A percentile compares a stretch with the other conserved stretches of the same genome.
These are phyloP conservation scores for Catharus minimus DNA, from an alignment of 2,113 vertebrate genomes.

Conservation along the genomic window DNA sequence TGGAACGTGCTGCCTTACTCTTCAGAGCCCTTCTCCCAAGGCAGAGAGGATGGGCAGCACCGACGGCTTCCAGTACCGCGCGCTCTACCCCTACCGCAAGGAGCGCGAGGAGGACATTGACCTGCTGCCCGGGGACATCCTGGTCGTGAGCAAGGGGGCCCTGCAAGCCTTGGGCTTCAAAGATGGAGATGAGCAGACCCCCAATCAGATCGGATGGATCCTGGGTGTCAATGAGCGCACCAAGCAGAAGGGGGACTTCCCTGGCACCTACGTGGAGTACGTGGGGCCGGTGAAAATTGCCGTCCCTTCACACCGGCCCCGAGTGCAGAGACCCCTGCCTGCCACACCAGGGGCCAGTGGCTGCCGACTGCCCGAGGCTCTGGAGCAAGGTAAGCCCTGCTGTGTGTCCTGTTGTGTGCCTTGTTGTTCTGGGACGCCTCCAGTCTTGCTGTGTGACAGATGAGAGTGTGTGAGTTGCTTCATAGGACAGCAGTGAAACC, in stretches of 20 bases:
- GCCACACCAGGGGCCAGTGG: conserved; percentile 78
- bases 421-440: rapidly evolving
- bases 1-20: neutral
- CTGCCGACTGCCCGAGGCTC: conserved; percentile 3
- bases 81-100: conserved; percentile 85
- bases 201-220: conserved; percentile 88
- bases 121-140: conserved; percentile 84
- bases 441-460: rapidly evolving
- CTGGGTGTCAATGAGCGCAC: conserved; percentile 90
- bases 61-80: conserved; percentile 90
- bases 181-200: conserved; percentile 84
- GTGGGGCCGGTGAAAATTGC: conserved; percentile 84
- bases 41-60: conserved; percentile 69
- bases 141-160: conserved; percentile 88
- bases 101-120: conserved; percentile 93
- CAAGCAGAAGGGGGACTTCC: conserved; percentile 91
- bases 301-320: conserved; percentile 79
- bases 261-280: conserved; percentile 91
- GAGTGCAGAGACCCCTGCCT: conserved; percentile 86
- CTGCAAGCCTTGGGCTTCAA: conserved; percentile 84
- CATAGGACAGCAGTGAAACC: neutral
- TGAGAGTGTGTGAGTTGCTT: neutral
- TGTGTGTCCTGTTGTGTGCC: neutral
- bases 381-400: conserved; percentile 76
- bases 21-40: neutral